Conservation (phyloP, 2,797 vertebrate species). For the Cheirogaleus major region DNA sequence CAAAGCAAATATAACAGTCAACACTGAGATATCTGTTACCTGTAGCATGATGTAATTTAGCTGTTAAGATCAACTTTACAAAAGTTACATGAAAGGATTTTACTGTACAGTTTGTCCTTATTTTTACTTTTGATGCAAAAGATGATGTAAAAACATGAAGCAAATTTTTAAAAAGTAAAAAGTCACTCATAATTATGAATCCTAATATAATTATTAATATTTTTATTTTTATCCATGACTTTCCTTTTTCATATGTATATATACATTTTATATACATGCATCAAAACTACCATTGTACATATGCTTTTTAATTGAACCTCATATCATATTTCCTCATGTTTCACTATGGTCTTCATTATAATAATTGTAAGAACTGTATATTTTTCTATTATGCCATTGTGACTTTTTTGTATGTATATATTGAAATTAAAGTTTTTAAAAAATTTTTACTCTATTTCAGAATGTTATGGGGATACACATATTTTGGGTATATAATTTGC, state of each 20-base stretch:
- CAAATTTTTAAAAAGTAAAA: slow-evolving; percentile 1
- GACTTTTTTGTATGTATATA: background rate
- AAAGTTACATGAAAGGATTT: background rate
- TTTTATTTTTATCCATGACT: background rate
- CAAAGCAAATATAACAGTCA: background rate
- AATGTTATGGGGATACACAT: too few relatives aligned
- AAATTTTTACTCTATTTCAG: too few relatives aligned
- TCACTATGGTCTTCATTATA: background rate
- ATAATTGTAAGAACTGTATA: background rate
- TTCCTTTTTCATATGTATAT: background rate
- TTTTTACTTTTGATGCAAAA: slow-evolving; percentile 14
- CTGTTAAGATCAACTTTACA: background rate
- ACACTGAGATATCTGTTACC: background rate
- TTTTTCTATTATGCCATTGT: background rate
- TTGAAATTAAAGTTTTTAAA: background rate
- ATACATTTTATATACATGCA: background rate
- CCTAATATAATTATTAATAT: background rate
- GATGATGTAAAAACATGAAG: background rate
- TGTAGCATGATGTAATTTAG: background rate
- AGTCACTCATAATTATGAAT: background rate
- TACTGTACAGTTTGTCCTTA: background rate
- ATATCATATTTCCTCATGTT: background rate
- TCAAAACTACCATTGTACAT: background rate
- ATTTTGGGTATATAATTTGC: too few relatives aligned
- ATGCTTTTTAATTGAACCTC: background rate